Conservation (phyloP, 2,888 invertebrate species). For the Spisula solida region DNA sequence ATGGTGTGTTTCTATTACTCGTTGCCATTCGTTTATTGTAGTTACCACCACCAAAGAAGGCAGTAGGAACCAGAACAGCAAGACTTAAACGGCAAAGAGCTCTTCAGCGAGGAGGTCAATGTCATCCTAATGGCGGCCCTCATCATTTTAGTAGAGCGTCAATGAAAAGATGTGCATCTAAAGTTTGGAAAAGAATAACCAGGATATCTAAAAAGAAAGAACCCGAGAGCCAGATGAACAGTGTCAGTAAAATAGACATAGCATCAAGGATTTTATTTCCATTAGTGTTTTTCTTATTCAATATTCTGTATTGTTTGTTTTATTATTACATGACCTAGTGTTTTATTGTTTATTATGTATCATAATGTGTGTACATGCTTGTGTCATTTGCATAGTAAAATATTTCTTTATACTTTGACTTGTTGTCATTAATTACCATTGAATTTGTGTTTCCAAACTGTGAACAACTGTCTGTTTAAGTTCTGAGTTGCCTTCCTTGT, state of each 20-base stretch:
- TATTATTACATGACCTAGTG: conserved; percentile 63
- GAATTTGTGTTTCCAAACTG: too few relatives aligned
- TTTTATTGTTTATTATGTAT: background rate
- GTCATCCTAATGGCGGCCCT: conserved; percentile 40
- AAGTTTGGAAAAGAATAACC: conserved; percentile 66
- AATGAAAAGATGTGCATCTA: conserved; percentile 67
- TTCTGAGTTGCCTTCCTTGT: too few relatives aligned
- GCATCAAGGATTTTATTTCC: conserved; percentile 94
- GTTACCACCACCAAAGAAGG: conserved; percentile 53
- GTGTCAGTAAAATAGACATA: conserved; percentile 94
- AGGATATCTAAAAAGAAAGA: conserved; percentile 53
- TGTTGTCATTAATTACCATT: too few relatives aligned
- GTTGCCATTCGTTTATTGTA: background rate
- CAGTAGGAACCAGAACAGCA: conserved; percentile 50
- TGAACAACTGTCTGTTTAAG: too few relatives aligned
- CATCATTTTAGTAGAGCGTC: conserved; percentile 60
- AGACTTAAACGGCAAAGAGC: conserved; percentile 57
- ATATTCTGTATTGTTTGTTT: conserved; percentile 94
- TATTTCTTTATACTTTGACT: background rate
- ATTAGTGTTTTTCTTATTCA: conserved; percentile 94
- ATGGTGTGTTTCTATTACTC: too few relatives aligned
- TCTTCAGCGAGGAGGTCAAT: conserved; percentile 1
- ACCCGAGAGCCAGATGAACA: conserved; percentile 88
- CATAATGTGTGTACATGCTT: background rate
- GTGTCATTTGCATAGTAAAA: background rate